A percentile compares a stretch with the other conserved stretches of the same genome.
These are phyloP conservation scores for Tuberolachnus salignus DNA, from an alignment of 2,888 invertebrate species.

Conservation along the genomic window DNA sequence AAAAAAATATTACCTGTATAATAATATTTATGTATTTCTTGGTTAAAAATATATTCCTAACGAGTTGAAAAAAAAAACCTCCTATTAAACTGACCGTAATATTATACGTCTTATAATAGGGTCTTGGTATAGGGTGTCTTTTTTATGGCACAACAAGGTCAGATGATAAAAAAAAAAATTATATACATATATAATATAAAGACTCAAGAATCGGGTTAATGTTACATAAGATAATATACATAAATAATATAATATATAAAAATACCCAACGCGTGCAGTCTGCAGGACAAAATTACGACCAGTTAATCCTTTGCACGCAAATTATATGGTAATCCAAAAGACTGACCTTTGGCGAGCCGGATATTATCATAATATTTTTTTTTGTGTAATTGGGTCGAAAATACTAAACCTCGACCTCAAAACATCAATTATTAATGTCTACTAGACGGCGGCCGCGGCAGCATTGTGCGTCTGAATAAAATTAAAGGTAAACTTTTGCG, in stretches of 20 bases:
- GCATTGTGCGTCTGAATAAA: constrained; percentile 30
- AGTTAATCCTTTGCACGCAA: constrained; percentile 30
- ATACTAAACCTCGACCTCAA: constrained; percentile 48
- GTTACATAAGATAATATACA: constrained; percentile 31
- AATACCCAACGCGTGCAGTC: neutral
- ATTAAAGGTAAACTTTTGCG: constrained; percentile 38
- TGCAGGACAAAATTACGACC: constrained; percentile 37
- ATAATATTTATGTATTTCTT: too few relatives aligned
- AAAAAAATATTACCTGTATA: too few relatives aligned
- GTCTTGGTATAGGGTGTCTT: too few relatives aligned
- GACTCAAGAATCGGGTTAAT: constrained; percentile 42
- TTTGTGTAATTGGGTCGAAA: constrained; percentile 38
- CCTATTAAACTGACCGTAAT: too few relatives aligned
- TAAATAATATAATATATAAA: neutral
- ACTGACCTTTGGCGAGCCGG: constrained; percentile 32
- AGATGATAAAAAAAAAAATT: constrained; percentile 37
- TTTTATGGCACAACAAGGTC: constrained; percentile 38
- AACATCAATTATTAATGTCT: constrained; percentile 35
- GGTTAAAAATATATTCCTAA: too few relatives aligned
- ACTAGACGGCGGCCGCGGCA: neutral
- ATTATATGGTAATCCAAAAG: constrained; percentile 47
- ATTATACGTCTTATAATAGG: too few relatives aligned
- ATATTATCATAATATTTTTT: constrained; percentile 1
- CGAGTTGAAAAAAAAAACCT: too few relatives aligned
- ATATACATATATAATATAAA: neutral